Conservation (phyloP, 2,113 vertebrate species). For the Scytalopus superciliaris region DNA sequence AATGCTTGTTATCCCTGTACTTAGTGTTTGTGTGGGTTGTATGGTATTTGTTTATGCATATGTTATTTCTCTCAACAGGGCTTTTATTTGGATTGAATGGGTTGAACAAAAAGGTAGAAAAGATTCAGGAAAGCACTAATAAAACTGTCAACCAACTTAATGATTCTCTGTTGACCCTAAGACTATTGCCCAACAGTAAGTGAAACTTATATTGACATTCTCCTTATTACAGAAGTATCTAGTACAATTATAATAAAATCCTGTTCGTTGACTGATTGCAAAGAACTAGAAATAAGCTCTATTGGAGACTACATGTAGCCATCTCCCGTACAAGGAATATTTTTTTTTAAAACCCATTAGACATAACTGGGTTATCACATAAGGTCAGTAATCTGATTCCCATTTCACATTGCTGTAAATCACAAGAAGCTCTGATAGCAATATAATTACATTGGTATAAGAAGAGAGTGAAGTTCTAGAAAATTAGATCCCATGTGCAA, state of each 20-base stretch:
- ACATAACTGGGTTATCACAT: neutral
- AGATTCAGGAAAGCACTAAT: slow-evolving; percentile 60
- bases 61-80: slow-evolving; percentile 67
- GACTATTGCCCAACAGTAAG: slow-evolving; percentile 78
- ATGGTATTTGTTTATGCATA: neutral
- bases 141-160: slow-evolving; percentile 73
- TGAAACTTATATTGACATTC: neutral
- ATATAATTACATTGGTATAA: neutral
- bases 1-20: neutral
- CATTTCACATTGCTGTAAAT: neutral
- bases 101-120: slow-evolving; percentile 65
- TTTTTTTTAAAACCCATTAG: neutral
- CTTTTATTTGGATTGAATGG: slow-evolving; percentile 68
- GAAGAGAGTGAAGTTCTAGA: neutral
- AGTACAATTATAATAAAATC: neutral
- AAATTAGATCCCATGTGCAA: neutral
- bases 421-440: neutral
- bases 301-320: neutral
- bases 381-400: neutral
- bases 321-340: neutral
- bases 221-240: neutral
- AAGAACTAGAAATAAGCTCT: neutral
- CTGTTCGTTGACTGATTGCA: neutral
- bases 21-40: neutral
- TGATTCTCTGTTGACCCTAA: slow-evolving; percentile 75